A percentile compares a stretch with the other conserved stretches of the same genome.
phyloP scores from a whole-genome alignment of 2,888 invertebrate genomes.

The Rhodophaea formosa region DNA sequence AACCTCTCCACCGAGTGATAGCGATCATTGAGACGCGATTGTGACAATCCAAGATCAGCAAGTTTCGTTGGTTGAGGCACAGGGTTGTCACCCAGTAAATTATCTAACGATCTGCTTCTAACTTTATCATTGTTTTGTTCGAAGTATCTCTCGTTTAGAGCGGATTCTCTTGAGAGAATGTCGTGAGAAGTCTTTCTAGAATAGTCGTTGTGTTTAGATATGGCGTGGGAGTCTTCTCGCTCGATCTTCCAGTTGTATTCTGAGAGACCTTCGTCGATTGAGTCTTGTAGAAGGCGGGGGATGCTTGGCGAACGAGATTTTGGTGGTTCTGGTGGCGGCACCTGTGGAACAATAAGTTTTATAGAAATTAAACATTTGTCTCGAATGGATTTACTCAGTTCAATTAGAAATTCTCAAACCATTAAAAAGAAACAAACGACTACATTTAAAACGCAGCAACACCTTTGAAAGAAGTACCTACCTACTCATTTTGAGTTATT shows the following conservation, averaged over 20 bases:
- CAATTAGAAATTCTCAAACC: no score
- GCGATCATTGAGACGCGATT: constrained; percentile 92
- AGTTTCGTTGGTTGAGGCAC: constrained; percentile 83
- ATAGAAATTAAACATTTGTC: background rate
- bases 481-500: no score
- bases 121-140: constrained; percentile 87
- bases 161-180: constrained; percentile 89
- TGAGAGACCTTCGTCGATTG: constrained; percentile 64
- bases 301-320: constrained; percentile 74
- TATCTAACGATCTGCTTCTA: constrained; percentile 89
- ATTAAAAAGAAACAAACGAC: no score
- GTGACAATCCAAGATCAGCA: constrained; percentile 89
- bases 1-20: constrained; percentile 92
- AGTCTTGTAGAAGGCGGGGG: constrained; percentile 71
- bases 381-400: no score
- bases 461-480: no score
- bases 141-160: constrained; percentile 93
- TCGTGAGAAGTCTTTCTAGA: constrained; percentile 88
- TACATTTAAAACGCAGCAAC: no score
- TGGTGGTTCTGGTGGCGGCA: constrained; percentile 87
- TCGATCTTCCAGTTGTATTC: constrained; percentile 75
- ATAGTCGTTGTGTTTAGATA: constrained; percentile 51
- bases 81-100: constrained; percentile 86
- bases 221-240: constrained; percentile 49
- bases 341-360: constrained; percentile 41